Conservation (phyloP, 2,888 invertebrate species). For the Ornithoptera alexandrae region DNA sequence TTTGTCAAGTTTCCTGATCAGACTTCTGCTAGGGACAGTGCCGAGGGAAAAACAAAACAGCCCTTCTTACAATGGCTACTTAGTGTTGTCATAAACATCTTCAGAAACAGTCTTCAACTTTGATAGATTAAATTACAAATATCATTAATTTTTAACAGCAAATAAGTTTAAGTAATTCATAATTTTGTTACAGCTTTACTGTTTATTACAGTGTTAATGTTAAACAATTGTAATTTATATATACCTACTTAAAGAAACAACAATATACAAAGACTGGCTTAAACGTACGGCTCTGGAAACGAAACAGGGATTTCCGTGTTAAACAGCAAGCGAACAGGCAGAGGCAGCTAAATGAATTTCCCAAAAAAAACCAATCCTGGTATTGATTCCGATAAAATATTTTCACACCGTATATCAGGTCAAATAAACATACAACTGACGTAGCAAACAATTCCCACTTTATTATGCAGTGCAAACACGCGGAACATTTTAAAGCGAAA, state of each 20-base stretch:
- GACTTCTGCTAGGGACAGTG: conserved; percentile 18
- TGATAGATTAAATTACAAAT: conserved; percentile 6
- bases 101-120: conserved; percentile 5
- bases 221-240: no score
- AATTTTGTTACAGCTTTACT: no score
- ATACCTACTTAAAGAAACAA: no score
- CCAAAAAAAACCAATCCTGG: not conserved
- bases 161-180: no score
- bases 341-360: not conserved
- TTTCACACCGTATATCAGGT: conserved; percentile 5
- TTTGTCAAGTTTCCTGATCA: conserved; percentile 29
- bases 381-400: conserved; percentile 2
- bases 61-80: conserved; percentile 22
- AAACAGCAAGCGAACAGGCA: not conserved
- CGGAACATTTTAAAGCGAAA: conserved; percentile 21
- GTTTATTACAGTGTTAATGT: no score
- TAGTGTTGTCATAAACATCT: conserved; percentile 18
- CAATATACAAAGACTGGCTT: no score
- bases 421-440: conserved; percentile 10
- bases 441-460: conserved; percentile 17
- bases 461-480: conserved; percentile 23
- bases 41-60: conserved; percentile 22
- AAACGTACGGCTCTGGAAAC: no score
- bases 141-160: not conserved
- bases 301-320: no score